These are phyloP conservation scores for Hypanus sabinus DNA, from an alignment of 2,113 vertebrate genomes.

Conservation along the genomic window DNA sequence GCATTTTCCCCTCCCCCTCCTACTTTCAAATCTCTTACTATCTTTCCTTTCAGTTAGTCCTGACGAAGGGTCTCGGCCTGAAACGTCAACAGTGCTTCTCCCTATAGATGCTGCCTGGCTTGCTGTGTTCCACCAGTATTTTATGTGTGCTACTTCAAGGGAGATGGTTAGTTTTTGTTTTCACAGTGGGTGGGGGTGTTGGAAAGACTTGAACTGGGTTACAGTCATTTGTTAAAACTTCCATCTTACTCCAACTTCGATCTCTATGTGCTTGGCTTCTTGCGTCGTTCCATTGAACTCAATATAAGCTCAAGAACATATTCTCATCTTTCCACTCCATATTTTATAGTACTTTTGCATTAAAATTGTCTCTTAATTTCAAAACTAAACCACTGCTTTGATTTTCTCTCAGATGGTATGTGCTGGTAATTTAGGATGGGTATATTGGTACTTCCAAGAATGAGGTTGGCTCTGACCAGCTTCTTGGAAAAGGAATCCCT, in stretches of 20 bases:
- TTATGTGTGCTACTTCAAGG: too few relatives aligned
- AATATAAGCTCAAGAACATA: neutral
- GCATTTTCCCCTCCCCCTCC: too few relatives aligned
- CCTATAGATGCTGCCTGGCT: too few relatives aligned
- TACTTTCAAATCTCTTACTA: too few relatives aligned
- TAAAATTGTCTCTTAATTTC: neutral
- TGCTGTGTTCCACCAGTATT: too few relatives aligned
- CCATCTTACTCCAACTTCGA: neutral
- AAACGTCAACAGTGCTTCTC: too few relatives aligned
- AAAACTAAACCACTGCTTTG: neutral
- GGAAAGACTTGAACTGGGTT: neutral
- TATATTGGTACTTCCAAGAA: neutral
- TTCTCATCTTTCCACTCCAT: neutral
- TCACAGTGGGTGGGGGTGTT: neutral
- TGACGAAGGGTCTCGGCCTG: too few relatives aligned
- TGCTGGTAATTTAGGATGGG: neutral
- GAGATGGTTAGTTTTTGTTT: neutral
- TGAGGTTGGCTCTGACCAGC: neutral
- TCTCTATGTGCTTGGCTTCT: neutral
- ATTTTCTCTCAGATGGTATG: neutral
- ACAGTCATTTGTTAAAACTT: neutral
- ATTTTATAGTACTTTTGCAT: neutral
- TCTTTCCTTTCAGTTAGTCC: too few relatives aligned
- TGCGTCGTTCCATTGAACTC: neutral
- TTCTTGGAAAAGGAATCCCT: neutral